Conservation (phyloP, 92 coral and sea anemone genomes). For the Plumapathes pennacea region DNA sequence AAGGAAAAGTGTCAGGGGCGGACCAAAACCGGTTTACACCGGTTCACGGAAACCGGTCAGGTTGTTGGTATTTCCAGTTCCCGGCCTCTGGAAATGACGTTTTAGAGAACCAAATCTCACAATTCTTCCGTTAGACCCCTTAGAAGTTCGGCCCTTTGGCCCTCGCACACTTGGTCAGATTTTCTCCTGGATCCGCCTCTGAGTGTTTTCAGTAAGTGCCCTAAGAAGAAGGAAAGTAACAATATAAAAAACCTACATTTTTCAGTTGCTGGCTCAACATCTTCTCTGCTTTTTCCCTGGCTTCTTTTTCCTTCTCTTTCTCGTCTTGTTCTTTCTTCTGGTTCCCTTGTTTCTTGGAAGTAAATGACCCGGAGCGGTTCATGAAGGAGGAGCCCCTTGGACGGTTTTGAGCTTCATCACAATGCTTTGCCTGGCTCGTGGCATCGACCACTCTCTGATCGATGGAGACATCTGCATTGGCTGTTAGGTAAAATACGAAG, state of each 20-base stretch:
- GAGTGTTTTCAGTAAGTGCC: neutral
- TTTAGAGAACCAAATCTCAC: too few relatives aligned
- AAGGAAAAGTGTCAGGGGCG: too few relatives aligned
- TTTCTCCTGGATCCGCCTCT: too few relatives aligned
- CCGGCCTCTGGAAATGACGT: too few relatives aligned
- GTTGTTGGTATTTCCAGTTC: too few relatives aligned
- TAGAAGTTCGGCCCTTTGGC: too few relatives aligned
- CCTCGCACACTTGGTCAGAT: too few relatives aligned
- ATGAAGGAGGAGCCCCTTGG: constrained; percentile 75
- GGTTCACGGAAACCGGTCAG: too few relatives aligned
- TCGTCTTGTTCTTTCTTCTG: constrained; percentile 18
- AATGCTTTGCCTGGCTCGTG: constrained; percentile 54
- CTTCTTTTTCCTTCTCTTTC: constrained; percentile 55
- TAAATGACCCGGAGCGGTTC: constrained; percentile 53
- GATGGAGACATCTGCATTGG: constrained; percentile 74
- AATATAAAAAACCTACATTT: constrained; percentile 40
- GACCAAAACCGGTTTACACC: too few relatives aligned
- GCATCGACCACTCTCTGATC: constrained; percentile 82
- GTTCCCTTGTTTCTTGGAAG: constrained; percentile 40
- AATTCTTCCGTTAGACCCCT: too few relatives aligned
- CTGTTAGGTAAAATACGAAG: constrained; percentile 21
- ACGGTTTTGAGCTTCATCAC: constrained; percentile 48
- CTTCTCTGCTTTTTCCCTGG: constrained; percentile 45
- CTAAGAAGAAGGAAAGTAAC: neutral
- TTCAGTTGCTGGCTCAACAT: constrained; percentile 44